These are phyloP conservation scores for Synergus japonicus DNA, from an alignment of 2,888 invertebrate genomes.

Conservation along the genomic window DNA sequence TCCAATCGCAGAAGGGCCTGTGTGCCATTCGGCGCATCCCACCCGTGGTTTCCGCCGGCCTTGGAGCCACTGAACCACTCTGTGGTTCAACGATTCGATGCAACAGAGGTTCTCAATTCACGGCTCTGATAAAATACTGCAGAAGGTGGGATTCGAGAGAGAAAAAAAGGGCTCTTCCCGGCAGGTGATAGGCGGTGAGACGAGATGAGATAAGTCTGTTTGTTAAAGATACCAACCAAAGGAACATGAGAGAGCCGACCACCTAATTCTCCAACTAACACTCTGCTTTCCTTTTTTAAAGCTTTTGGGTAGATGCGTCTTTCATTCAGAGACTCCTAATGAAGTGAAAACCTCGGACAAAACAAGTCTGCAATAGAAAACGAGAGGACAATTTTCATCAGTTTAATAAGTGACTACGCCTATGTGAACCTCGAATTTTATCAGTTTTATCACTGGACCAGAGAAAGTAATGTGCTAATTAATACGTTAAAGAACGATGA, in stretches of 20 bases:
- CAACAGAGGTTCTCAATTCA: conserved; percentile 73
- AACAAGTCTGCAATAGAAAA: no score
- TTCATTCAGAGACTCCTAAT: no score
- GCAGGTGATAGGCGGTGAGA: conserved; percentile 49
- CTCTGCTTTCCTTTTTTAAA: not conserved
- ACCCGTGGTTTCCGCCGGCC: conserved; percentile 77
- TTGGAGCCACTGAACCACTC: conserved; percentile 78
- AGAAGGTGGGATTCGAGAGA: conserved; percentile 22
- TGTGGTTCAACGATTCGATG: conserved; percentile 77
- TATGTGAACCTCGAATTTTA: not conserved
- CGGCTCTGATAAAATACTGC: conserved; percentile 39
- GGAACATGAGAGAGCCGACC: conserved; percentile 18
- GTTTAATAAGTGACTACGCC: conserved; percentile 5
- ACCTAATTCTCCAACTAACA: conserved; percentile 1
- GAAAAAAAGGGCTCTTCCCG: conserved; percentile 36
- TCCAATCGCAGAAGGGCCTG: conserved; percentile 54
- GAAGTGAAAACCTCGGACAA: no score
- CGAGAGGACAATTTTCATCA: not conserved
- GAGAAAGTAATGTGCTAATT: conserved; percentile 32
- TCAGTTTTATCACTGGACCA: conserved; percentile 13
- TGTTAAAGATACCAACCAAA: conserved; percentile 51
- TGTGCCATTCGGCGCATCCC: conserved; percentile 66
- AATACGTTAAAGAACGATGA: not conserved
- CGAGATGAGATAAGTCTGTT: conserved; percentile 55
- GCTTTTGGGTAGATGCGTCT: not conserved